Percentiles rank a stretch among this genome's conserved stretches.
These are phyloP conservation scores for Stenurella melanura DNA, from an alignment of 2,888 invertebrate species.

Conservation along the genomic window DNA sequence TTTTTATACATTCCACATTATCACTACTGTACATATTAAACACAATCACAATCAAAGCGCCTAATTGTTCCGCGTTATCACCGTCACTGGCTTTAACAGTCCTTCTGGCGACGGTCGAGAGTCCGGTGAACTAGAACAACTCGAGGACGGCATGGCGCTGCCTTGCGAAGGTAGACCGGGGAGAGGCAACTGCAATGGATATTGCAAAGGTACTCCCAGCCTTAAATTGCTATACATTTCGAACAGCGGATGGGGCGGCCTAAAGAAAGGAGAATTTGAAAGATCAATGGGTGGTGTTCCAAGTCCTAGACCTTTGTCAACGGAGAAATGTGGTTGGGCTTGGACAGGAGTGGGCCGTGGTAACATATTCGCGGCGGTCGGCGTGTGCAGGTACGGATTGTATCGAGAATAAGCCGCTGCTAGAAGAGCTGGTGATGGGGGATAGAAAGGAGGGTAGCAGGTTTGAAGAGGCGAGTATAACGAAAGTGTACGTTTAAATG, in stretches of 20 bases:
- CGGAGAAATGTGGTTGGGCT: slow-evolving; percentile 61
- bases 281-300: slow-evolving; percentile 43
- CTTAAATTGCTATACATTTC: slow-evolving; percentile 66
- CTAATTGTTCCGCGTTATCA: slow-evolving; percentile 65
- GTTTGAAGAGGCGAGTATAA: slow-evolving; percentile 78
- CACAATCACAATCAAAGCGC: slow-evolving; percentile 20
- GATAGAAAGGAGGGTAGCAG: slow-evolving; percentile 66
- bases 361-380: slow-evolving; percentile 58
- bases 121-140: slow-evolving; percentile 54
- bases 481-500: slow-evolving; percentile 89
- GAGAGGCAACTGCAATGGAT: slow-evolving; percentile 62
- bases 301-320: slow-evolving; percentile 71
- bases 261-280: slow-evolving; percentile 55
- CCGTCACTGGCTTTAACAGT: slow-evolving; percentile 72
- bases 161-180: slow-evolving; percentile 43
- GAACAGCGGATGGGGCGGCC: slow-evolving; percentile 60
- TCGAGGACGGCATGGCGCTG: slow-evolving; percentile 45
- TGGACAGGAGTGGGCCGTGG: slow-evolving; percentile 75
- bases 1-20: slow-evolving; percentile 22
- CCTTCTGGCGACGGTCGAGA: slow-evolving; percentile 59
- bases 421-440: slow-evolving; percentile 72
- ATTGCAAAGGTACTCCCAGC: slow-evolving; percentile 61
- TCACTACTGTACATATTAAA: slow-evolving; percentile 10
- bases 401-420: slow-evolving; percentile 82
- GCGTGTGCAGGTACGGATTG: slow-evolving; percentile 77